Evolutionary conservation across 2,797 vertebrate genomes (phyloP).

Genomic region (Euthynnus affinis): DNA sequence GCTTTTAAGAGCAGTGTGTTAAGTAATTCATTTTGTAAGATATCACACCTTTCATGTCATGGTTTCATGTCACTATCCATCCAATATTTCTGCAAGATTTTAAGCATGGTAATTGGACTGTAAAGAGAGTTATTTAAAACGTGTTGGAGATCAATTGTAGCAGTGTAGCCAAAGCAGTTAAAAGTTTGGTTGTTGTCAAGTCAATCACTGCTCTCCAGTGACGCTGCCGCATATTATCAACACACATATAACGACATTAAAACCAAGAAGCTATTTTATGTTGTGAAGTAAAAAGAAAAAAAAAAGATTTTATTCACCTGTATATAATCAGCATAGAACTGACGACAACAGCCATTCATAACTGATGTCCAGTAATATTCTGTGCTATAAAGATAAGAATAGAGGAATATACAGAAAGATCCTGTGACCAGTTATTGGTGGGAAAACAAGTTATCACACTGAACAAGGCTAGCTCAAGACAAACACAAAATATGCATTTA

Average conservation of each 20-base stretch:
- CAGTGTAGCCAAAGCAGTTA: constrained; percentile 68
- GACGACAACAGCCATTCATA: constrained; percentile 38
- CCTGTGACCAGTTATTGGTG: constrained; percentile 10
- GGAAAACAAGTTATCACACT: constrained; percentile 22
- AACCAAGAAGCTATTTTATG: constrained; percentile 11
- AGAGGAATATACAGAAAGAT: not conserved
- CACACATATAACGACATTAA: not conserved
- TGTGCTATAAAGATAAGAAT: not conserved
- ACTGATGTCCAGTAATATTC: constrained; percentile 8
- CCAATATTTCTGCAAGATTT: constrained; percentile 19
- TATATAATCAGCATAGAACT: constrained; percentile 21
- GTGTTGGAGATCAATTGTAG: constrained; percentile 23
- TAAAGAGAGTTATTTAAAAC: constrained; percentile 25
- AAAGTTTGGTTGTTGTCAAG: constrained; percentile 22
- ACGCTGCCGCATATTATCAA: not conserved
- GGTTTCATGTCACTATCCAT: constrained; percentile 32
- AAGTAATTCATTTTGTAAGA: constrained; percentile 14
- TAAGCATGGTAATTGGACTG: constrained; percentile 9
- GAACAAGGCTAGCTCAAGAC: constrained; percentile 49
- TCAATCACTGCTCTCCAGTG: constrained; percentile 24
- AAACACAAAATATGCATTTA: constrained; percentile 54
- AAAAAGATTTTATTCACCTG: not conserved
- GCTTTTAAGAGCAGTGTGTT: constrained; percentile 34
- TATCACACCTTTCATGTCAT: no score
- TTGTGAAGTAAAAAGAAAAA: not conserved